Conservation (phyloP, 1,140 invertebrate species). For the Helicorthomorpha holstii region DNA sequence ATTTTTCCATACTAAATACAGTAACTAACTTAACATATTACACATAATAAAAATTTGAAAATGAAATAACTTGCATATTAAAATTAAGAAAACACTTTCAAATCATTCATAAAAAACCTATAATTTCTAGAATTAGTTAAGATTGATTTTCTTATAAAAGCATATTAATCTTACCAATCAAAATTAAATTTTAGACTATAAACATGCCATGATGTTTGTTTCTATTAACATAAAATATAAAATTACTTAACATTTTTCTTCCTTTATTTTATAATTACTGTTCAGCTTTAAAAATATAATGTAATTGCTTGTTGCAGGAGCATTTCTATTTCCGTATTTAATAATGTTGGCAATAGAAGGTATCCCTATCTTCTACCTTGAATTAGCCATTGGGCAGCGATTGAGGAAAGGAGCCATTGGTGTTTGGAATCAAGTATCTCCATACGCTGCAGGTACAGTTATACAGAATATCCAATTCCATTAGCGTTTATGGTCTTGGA, state of each 20-base stretch:
- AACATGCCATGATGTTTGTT: background rate
- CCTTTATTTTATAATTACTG: constrained; percentile 2
- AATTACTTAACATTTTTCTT: constrained; percentile 1
- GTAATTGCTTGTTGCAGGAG: constrained; percentile 33
- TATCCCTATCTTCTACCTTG: constrained; percentile 86
- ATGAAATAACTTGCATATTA: no score
- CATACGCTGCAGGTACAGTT: constrained; percentile 60
- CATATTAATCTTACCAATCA: no score
- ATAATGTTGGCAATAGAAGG: constrained; percentile 84
- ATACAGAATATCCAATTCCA: no score
- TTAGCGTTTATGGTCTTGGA: no score
- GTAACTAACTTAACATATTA: no score
- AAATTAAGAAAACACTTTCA: no score
- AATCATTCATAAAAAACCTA: no score
- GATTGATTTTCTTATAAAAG: no score
- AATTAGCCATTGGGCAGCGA: constrained; percentile 79
- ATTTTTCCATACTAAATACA: no score
- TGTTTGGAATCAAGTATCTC: constrained; percentile 84
- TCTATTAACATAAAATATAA: constrained; percentile 3
- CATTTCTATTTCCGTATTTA: constrained; percentile 85
- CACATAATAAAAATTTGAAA: no score
- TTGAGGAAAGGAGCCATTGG: constrained; percentile 83
- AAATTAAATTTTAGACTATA: constrained; percentile 4
- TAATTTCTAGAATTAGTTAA: no score
- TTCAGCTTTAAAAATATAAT: constrained; percentile 2